Evolutionary conservation across 2,797 vertebrate species (phyloP), one percentile per base, ranked within the genome.

Genomic region (Esox masquinongy): DNA sequence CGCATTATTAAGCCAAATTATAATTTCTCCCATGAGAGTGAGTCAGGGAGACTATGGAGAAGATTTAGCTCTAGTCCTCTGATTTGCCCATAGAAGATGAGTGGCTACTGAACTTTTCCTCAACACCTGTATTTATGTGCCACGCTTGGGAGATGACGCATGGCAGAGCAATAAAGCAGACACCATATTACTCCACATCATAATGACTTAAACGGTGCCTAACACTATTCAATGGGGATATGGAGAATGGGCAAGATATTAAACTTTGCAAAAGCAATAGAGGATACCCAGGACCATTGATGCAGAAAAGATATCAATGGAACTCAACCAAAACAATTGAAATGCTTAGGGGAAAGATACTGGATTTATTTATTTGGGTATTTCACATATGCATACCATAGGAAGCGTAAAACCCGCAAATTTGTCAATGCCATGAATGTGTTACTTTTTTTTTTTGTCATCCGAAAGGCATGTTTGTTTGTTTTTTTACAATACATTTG

Each of bases 161-260:
- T 9, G 16, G 63, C 63, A 66, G 29, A 19, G 63, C 63, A 66
- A 66, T 66, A 66, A 66, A 66, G 29, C 15, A 66, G 63, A 34
- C 3, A 29, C 29, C 5, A 6, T 66, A 29, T 66, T 31, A 34
- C 31, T 66, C 29, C 63, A 36, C 16, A 34, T 66, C 5, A 34
- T 17, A 11, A 66, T 66, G 29, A 66, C 17, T 66, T 66, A 66
- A 66, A 66, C 2, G 6, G 16, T 16, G 63, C 63, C 16, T 31
- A 29, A 29, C 1, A 29, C 29, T 66, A 26, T 66, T 34, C 16
- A 29, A 66, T 17, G 29, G 63, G 63, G 29, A 34, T 19, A 31
- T 66, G 16, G 17, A 31, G 26, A 66, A 66, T 17, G 14, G 63
- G 16, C 26, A 16, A 12, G 26, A 17, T 66, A 34, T 66, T 66